Evolutionary conservation across 2,797 vertebrate species (phyloP).

Genomic region (Sebastolobus alascanus): DNA sequence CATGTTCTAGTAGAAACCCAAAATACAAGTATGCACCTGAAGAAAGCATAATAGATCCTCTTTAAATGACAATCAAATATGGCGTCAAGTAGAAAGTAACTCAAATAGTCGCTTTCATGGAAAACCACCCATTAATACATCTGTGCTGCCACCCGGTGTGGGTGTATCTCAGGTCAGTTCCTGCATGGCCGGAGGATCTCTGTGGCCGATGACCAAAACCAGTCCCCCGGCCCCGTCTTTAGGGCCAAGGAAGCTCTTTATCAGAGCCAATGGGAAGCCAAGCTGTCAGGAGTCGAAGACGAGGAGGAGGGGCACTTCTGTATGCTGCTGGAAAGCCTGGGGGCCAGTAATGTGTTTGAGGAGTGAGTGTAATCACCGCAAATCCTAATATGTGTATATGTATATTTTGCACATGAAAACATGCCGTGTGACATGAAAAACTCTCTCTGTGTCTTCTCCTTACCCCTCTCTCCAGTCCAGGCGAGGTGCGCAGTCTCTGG

Average conservation of each 20-base stretch:
- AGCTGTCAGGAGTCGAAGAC: constrained; percentile 74
- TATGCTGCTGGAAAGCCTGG: constrained; percentile 90
- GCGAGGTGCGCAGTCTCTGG: constrained; percentile 90
- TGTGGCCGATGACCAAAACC: constrained; percentile 70
- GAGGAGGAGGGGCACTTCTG: constrained; percentile 92
- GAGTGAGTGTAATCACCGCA: constrained; percentile 85
- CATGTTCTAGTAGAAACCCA: too few species aligned
- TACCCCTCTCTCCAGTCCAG: constrained; percentile 81
- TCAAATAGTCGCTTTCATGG: background rate
- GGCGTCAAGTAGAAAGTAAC: background rate
- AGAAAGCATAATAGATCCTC: too few species aligned
- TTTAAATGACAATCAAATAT: background rate
- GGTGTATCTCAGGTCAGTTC: constrained; percentile 85
- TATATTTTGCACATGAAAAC: background rate
- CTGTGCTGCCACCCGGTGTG: background rate
- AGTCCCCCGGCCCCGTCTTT: constrained; percentile 26
- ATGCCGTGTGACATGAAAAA: background rate
- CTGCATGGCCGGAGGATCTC: constrained; percentile 86
- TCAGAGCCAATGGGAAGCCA: constrained; percentile 81
- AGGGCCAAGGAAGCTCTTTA: constrained; percentile 81
- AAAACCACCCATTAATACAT: background rate
- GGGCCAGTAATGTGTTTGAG: constrained; percentile 89
- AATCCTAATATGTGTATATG: too few species aligned
- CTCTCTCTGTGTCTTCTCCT: background rate
- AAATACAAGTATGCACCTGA: too few species aligned